Conservation (phyloP, 1,140 invertebrate genomes). For the Caenorhabditis tropicalis region DNA sequence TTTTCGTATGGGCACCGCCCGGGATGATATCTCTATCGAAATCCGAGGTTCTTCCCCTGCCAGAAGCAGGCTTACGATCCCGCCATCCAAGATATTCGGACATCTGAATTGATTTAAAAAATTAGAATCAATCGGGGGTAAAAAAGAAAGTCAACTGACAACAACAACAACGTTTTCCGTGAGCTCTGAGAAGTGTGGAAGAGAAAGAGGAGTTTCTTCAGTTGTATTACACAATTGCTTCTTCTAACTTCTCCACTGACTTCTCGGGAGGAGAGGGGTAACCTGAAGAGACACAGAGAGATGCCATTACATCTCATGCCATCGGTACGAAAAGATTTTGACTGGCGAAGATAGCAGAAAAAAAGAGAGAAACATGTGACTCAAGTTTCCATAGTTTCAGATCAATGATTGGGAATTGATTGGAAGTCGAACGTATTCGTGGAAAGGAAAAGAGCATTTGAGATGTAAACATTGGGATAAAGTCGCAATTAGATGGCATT, state of each 20-base stretch:
- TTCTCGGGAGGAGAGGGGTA: neutral
- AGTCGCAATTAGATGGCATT: constrained; percentile 54
- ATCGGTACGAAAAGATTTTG: neutral
- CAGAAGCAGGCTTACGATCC: constrained; percentile 40
- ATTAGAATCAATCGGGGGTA: neutral
- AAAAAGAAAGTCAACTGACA: neutral
- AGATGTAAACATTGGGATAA: constrained; percentile 54
- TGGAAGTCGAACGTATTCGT: constrained; percentile 52
- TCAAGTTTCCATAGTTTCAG: constrained; percentile 33
- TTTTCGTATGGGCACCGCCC: constrained; percentile 50
- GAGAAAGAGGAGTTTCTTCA: constrained; percentile 12
- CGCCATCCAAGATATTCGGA: constrained; percentile 59
- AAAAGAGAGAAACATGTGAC: neutral
- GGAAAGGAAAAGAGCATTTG: constrained; percentile 41
- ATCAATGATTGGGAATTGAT: constrained; percentile 51
- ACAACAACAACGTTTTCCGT: neutral
- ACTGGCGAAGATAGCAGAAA: neutral
- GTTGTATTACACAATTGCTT: constrained; percentile 22
- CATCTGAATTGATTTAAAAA: constrained; percentile 39
- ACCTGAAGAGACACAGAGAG: constrained; percentile 2
- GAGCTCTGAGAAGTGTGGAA: too few species aligned
- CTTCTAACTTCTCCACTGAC: constrained; percentile 17
- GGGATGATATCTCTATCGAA: constrained; percentile 32
- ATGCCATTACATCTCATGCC: constrained; percentile 28
- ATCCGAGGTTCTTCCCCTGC: neutral